Conservation (phyloP, 2,888 invertebrate genomes). For the Leucophora obtusa region DNA sequence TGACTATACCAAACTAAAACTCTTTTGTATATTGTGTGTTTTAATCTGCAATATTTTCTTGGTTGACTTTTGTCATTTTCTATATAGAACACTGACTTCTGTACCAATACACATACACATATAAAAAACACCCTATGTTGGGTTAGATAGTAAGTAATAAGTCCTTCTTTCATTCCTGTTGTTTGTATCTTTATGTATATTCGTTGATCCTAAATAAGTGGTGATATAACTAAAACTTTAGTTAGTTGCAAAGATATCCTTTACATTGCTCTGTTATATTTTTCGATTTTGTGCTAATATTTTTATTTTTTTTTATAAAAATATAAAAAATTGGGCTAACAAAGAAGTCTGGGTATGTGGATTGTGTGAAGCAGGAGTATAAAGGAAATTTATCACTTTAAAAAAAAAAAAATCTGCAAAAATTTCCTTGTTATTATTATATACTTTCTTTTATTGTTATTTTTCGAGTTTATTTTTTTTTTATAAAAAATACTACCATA, state of each 20-base stretch:
- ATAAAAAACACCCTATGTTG: slow-evolving; percentile 16
- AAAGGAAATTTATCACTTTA: slow-evolving; percentile 59
- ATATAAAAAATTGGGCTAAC: slow-evolving; percentile 1
- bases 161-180: slow-evolving; percentile 59
- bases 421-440: slow-evolving; percentile 66
- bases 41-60: slow-evolving; percentile 60
- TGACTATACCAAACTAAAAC: slow-evolving; percentile 24
- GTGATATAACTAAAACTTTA: slow-evolving; percentile 56
- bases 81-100: slow-evolving; percentile 14
- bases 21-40: slow-evolving; percentile 48
- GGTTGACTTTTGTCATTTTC: slow-evolving; percentile 61
- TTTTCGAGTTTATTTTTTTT: slow-evolving; percentile 44
- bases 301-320: slow-evolving; percentile 5
- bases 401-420: too few relatives aligned
- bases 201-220: slow-evolving; percentile 59
- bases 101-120: neutral
- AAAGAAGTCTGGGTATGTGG: neutral
- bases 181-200: slow-evolving; percentile 27
- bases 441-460: slow-evolving; percentile 58
- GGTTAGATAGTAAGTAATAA: slow-evolving; percentile 22
- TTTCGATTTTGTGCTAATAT: slow-evolving; percentile 28
- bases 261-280: slow-evolving; percentile 1
- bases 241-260: slow-evolving; percentile 52
- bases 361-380: slow-evolving; percentile 27
- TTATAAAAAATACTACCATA: neutral